phyloP scores from a whole-genome alignment of 1,140 invertebrate species.

The Penaeus chinensis region DNA sequence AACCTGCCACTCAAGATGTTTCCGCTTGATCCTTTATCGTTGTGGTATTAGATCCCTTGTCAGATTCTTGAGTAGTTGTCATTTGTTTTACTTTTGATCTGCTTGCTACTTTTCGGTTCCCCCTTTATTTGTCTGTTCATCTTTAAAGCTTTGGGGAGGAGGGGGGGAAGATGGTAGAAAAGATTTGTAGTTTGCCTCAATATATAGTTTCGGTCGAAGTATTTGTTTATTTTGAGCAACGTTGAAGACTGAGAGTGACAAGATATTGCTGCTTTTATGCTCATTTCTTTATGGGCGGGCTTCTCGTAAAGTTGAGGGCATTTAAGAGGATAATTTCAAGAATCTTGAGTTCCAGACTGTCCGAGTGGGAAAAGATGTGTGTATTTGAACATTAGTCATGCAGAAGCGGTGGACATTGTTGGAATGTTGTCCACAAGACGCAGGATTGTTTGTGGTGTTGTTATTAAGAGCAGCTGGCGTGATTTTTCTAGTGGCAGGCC shows the following conservation, averaged over 20 bases:
- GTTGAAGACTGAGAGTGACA: slow-evolving; percentile 3
- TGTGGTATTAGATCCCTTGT: too few relatives aligned
- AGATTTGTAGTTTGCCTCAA: too few relatives aligned
- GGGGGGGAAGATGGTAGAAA: too few relatives aligned
- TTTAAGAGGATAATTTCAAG: not conserved
- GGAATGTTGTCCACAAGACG: slow-evolving; percentile 12
- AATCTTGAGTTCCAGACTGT: slow-evolving; percentile 12
- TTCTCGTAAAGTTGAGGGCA: slow-evolving; percentile 2
- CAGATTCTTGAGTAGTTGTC: too few relatives aligned
- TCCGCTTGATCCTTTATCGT: too few relatives aligned
- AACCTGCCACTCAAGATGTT: too few relatives aligned
- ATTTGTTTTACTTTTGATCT: too few relatives aligned
- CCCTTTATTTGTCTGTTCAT: too few relatives aligned
- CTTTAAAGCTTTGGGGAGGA: too few relatives aligned
- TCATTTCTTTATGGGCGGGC: not conserved
- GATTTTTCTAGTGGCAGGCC: slow-evolving; percentile 52
- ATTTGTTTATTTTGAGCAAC: slow-evolving; percentile 1
- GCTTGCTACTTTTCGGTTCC: too few relatives aligned
- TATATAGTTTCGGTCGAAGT: too few relatives aligned
- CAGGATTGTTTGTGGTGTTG: slow-evolving; percentile 32
- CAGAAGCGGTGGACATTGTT: too few relatives aligned
- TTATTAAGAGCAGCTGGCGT: slow-evolving; percentile 57
- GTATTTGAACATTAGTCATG: not conserved
- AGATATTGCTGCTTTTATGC: slow-evolving; percentile 5
- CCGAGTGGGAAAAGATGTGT: not conserved